Evolutionary conservation across 2,797 vertebrate species (phyloP).

Genomic region (Acanthurus lineatus): DNA sequence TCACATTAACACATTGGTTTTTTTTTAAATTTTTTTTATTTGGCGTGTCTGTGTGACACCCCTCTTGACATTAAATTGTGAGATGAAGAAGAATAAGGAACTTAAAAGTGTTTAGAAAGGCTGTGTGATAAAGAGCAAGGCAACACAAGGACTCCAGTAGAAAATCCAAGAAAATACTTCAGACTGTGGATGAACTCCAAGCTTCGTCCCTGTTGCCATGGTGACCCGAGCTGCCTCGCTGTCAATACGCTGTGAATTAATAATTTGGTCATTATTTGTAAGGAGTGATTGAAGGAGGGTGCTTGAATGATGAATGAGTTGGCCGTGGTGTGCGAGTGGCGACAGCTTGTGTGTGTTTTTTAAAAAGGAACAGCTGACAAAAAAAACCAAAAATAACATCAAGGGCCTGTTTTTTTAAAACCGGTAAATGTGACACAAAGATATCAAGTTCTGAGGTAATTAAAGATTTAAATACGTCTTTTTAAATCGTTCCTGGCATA

Average conservation of each 20-base stretch:
- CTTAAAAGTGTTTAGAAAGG: not conserved
- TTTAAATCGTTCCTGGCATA: not conserved
- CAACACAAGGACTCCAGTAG: not conserved
- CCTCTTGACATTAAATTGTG: conserved; percentile 15
- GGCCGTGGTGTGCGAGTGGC: conserved; percentile 18
- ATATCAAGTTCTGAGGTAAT: not conserved
- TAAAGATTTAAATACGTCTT: not conserved
- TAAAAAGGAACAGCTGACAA: conserved; percentile 15
- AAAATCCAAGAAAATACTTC: conserved; percentile 25
- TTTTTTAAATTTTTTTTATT: conserved; percentile 1
- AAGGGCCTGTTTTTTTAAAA: conserved; percentile 4
- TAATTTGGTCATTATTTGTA: conserved; percentile 50
- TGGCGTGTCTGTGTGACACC: conserved; percentile 10
- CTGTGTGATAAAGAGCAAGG: conserved; percentile 1
- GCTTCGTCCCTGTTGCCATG: conserved; percentile 38
- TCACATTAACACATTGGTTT: conserved; percentile 13
- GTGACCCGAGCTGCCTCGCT: conserved; percentile 28
- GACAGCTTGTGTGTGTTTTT: conserved; percentile 50
- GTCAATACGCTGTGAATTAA: conserved; percentile 46
- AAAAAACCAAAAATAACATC: not conserved
- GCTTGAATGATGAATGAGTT: conserved; percentile 43
- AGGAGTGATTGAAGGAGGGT: conserved; percentile 37
- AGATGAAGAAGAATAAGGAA: conserved; percentile 13
- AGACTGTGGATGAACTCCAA: conserved; percentile 23
- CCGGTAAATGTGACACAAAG: conserved; percentile 12